Percentiles rank a stretch among this genome's conserved stretches.
These are phyloP conservation scores for Strigamia crassipes DNA, from an alignment of 2,888 invertebrate genomes.

Conservation along the genomic window DNA sequence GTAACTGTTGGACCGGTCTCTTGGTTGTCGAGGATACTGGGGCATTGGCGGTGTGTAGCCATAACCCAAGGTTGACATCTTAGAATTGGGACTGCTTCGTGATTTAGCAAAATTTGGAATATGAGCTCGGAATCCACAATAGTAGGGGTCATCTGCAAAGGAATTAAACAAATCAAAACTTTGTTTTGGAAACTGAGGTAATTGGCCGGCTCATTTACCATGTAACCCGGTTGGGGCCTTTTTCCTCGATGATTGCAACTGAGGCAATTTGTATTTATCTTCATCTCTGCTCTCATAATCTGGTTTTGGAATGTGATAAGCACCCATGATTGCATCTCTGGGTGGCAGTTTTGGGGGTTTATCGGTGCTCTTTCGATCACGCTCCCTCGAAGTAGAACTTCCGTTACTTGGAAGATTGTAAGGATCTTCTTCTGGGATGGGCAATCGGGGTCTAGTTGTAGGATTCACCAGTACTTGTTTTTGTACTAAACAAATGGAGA, in stretches of 20 bases:
- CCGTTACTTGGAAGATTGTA: constrained; percentile 79
- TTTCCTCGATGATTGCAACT: constrained; percentile 50
- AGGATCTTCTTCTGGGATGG: constrained; percentile 90
- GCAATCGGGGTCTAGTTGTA: constrained; percentile 87
- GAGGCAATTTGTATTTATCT: constrained; percentile 80
- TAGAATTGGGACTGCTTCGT: background rate
- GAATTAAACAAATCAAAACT: background rate
- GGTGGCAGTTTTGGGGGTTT: constrained; percentile 91
- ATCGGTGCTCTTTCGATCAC: constrained; percentile 62
- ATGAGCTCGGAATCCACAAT: constrained; percentile 87
- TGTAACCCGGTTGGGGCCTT: constrained; percentile 39
- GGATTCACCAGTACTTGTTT: constrained; percentile 66
- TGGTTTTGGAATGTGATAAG: constrained; percentile 87
- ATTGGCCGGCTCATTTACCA: constrained; percentile 2
- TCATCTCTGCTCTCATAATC: constrained; percentile 88
- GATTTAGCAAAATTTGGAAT: constrained; percentile 85
- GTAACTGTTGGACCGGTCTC: background rate
- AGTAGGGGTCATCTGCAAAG: constrained; percentile 84
- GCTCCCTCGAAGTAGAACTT: constrained; percentile 62
- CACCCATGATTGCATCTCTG: constrained; percentile 74
- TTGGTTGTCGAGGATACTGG: background rate
- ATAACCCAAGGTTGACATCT: background rate
- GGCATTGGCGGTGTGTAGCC: background rate
- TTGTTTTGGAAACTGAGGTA: background rate
- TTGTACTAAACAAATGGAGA: constrained; percentile 7